Conservation (phyloP, 2,888 invertebrate genomes). For the Margaritifera margaritifera region DNA sequence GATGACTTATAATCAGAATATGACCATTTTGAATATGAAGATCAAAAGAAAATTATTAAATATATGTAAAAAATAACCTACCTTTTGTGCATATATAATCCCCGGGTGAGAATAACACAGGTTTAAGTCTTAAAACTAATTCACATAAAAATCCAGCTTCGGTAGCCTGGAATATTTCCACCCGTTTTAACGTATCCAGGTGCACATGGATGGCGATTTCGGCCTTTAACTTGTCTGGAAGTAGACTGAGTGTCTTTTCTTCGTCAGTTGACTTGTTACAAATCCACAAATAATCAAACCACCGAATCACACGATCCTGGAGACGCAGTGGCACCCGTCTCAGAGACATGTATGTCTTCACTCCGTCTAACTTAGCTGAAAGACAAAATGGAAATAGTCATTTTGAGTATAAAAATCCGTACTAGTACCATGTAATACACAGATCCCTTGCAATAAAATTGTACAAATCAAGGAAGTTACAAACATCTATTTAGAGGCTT, state of each 20-base stretch:
- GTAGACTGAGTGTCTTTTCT: conserved; percentile 79
- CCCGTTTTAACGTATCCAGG: conserved; percentile 91
- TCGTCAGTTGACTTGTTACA: conserved; percentile 99
- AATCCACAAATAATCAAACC: conserved; percentile 99
- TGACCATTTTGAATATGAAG: neutral
- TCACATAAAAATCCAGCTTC: conserved; percentile 99
- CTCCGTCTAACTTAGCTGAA: conserved; percentile 97
- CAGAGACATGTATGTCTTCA: conserved; percentile 99
- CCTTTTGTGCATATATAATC: conserved; percentile 99
- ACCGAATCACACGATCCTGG: conserved; percentile 98
- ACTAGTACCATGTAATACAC: too few species aligned
- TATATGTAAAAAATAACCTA: conserved; percentile 72
- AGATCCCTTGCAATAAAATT: too few species aligned
- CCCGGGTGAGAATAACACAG: conserved; percentile 97
- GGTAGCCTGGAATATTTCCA: conserved; percentile 99
- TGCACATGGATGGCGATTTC: conserved; percentile 99
- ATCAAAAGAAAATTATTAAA: neutral
- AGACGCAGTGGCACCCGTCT: conserved; percentile 94
- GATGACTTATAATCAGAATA: neutral
- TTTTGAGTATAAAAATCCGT: too few species aligned
- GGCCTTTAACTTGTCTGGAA: conserved; percentile 92
- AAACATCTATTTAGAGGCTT: too few species aligned
- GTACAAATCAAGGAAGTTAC: too few species aligned
- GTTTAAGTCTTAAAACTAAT: conserved; percentile 92
- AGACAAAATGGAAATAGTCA: conserved; percentile 5